Evolutionary conservation across 2,113 vertebrate species (phyloP).

Genomic region (Crotalus horridus): DNA sequence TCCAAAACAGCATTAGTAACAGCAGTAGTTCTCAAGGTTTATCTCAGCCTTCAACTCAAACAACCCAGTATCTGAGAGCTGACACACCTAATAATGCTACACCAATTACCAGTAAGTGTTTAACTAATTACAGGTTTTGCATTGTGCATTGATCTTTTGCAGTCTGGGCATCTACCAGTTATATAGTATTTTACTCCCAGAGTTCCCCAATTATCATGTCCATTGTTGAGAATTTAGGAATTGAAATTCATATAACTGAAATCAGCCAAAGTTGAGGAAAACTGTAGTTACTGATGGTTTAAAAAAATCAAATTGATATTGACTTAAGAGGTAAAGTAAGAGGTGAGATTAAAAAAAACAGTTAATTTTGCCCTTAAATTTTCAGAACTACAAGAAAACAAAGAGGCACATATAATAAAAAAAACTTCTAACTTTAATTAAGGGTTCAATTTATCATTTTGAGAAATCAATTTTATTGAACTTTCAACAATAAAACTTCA

Average conservation of each 20-base stretch:
- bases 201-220: neutral
- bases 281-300: neutral
- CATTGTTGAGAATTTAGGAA: neutral
- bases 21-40: constrained; percentile 96
- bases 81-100: constrained; percentile 98
- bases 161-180: neutral
- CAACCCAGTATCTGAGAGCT: constrained; percentile 95
- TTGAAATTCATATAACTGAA: neutral
- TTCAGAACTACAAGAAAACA: neutral
- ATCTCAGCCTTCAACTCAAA: constrained; percentile 97
- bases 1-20: constrained; percentile 83
- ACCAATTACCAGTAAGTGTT: constrained; percentile 93
- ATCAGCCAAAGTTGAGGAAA: neutral
- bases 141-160: neutral
- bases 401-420: neutral
- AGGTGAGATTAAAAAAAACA: neutral
- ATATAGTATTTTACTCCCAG: neutral
- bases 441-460: neutral
- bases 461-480: neutral
- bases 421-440: neutral
- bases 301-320: neutral
- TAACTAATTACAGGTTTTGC: constrained; percentile 55
- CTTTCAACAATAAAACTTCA: neutral
- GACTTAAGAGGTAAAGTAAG: neutral
- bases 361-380: neutral